These are phyloP conservation scores for Ditylenchus dipsaci DNA, from an alignment of 1,140 invertebrate genomes.

Conservation along the genomic window DNA sequence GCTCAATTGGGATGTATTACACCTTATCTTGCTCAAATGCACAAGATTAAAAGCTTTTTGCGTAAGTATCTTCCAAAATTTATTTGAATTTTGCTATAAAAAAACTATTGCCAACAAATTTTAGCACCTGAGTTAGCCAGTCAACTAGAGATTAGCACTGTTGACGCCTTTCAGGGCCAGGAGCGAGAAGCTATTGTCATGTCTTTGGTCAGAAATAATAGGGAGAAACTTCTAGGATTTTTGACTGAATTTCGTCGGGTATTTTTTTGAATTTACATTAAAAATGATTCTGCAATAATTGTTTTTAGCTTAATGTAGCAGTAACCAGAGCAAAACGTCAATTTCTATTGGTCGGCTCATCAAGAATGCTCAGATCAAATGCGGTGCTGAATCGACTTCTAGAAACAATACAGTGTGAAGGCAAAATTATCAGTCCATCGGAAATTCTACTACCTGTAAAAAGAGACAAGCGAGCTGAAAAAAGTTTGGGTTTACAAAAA, in stretches of 20 bases:
- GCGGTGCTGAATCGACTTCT: background rate
- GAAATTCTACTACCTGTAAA: too few species aligned
- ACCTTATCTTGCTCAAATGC: slow-evolving; percentile 17
- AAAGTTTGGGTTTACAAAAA: too few species aligned
- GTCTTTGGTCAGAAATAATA: slow-evolving; percentile 47
- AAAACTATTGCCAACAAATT: background rate
- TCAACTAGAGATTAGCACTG: slow-evolving; percentile 34
- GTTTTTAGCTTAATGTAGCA: slow-evolving; percentile 36
- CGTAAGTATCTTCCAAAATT: slow-evolving; percentile 8
- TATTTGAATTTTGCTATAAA: background rate
- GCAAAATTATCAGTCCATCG: background rate
- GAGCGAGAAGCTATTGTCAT: slow-evolving; percentile 47
- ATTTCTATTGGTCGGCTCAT: slow-evolving; percentile 33
- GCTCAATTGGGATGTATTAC: slow-evolving; percentile 31
- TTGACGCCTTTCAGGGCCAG: slow-evolving; percentile 48
- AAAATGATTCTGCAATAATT: too few species aligned
- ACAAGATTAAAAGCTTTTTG: slow-evolving; percentile 14
- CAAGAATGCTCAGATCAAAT: background rate
- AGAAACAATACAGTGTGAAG: background rate
- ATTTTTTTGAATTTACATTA: slow-evolving; percentile 19
- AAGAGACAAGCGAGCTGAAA: too few species aligned
- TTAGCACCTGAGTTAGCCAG: background rate
- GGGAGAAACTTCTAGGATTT: slow-evolving; percentile 24
- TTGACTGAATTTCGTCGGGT: slow-evolving; percentile 31
- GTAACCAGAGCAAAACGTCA: slow-evolving; percentile 45